Evolutionary conservation across 1,140 invertebrate genomes (phyloP), one percentile per base, ranked within the genome.

Genomic region (Neodiprion virginianus): DNA sequence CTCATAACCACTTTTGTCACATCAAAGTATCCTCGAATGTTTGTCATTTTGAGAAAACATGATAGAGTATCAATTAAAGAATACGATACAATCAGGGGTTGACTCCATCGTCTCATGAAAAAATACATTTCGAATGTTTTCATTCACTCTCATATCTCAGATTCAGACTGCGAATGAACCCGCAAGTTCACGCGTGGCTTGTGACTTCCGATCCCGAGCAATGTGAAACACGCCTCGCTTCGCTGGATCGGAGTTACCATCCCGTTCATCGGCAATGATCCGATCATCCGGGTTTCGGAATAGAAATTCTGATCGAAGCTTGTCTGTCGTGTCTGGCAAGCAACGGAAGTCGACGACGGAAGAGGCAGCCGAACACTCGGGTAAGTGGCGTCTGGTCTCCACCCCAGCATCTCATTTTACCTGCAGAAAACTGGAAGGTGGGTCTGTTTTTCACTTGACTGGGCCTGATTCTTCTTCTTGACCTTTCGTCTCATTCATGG

Each of bases 361-460:
- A 61, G n/a, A 61, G n/a, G 28, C 28, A 40, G 28, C 28, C 28
- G 5, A 40, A 40, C 28, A 40, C 11, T 0, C 8, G 1, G 28
- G 28, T 40, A 17, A 8, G 53, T 61, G 5, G 11, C n/a, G n/a
- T 5, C 53, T 61, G 5, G 53, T 17, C 0, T 7, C 4, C 0
- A 61, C 53, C 28, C 1, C 11, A 61, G 53, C 11, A 61, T 61
- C 53, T 61, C 53, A 61, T 12, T 8, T 61, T 61, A 61, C 53
- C 53, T 11, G 53, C 11, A 40, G 53, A 17, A 61, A 4, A 14
- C 53, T 61, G 5, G 53, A 61, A 61, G 53, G 53, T 61, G 53
- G 53, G 53, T 61, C 53, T 17, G 53, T 61, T 61, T 61, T 61
- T 61, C 53, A 61, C 53, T 61, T 61, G 53, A 61, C 53, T 61